Conservation (phyloP, 2,113 vertebrate species). For the Pelodiscus sinensis region DNA sequence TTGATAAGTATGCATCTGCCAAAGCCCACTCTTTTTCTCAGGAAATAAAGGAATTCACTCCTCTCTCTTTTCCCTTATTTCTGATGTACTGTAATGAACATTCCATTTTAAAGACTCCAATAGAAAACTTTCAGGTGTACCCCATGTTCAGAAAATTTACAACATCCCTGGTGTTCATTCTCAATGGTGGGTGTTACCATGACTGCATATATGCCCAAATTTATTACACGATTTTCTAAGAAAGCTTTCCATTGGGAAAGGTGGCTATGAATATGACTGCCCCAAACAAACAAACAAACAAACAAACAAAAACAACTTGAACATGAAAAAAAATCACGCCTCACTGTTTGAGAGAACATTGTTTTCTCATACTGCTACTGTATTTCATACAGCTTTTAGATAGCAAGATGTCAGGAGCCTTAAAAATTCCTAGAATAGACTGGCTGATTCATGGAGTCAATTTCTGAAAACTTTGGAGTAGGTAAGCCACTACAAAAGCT, state of each 20-base stretch:
- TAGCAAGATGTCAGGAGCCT: not conserved
- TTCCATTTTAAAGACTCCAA: not conserved
- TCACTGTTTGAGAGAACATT: not conserved
- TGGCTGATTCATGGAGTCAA: not conserved
- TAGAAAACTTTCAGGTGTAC: not conserved
- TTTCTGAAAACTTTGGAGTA: not conserved
- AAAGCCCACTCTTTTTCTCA: not conserved
- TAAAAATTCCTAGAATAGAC: not conserved
- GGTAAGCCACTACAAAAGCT: not conserved
- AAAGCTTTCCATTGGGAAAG: not conserved
- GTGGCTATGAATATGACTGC: not conserved
- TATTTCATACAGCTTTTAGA: not conserved
- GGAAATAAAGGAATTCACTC: not conserved
- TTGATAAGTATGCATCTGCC: not conserved
- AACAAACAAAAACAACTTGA: not conserved
- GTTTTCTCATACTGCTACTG: not conserved
- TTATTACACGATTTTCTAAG: not conserved
- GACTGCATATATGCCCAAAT: not conserved
- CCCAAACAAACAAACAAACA: not conserved
- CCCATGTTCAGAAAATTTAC: not conserved
- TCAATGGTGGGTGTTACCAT: not conserved
- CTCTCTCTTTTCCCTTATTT: not conserved
- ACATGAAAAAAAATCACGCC: fast-evolving
- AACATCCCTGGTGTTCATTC: not conserved
- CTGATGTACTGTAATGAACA: not conserved